These are phyloP conservation scores for Xiphydria camelus DNA, from an alignment of 2,888 invertebrate species.

Conservation along the genomic window DNA sequence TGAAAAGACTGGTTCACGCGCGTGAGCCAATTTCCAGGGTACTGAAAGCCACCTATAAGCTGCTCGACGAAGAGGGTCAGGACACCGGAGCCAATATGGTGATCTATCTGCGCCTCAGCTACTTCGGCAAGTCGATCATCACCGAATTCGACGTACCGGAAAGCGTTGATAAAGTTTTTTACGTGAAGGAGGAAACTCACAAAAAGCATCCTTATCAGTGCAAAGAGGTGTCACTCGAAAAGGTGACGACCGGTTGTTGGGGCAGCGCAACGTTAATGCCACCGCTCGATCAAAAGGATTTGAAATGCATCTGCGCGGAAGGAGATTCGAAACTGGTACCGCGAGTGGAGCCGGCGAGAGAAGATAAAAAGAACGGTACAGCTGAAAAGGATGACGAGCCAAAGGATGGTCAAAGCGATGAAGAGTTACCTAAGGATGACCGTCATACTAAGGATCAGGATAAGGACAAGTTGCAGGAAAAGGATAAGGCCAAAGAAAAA, in stretches of 20 bases:
- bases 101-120: constrained; percentile 42
- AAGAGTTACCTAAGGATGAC: no score
- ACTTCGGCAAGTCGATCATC: constrained; percentile 41
- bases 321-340: no score
- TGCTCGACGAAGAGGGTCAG: constrained; percentile 29
- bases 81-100: constrained; percentile 28
- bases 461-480: constrained; percentile 10
- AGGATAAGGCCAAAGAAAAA: constrained; percentile 10
- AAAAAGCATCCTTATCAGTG: constrained; percentile 37
- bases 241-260: constrained; percentile 30
- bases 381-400: background rate
- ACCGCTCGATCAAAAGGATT: no score
- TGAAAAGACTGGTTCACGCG: constrained; percentile 30
- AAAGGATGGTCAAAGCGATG: background rate
- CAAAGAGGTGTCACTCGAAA: constrained; percentile 28
- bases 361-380: background rate
- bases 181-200: constrained; percentile 39
- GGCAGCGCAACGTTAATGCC: no score
- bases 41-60: constrained; percentile 24
- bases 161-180: constrained; percentile 25
- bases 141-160: constrained; percentile 38
- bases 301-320: no score
- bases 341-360: background rate
- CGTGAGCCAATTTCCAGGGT: constrained; percentile 45
- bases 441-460: no score